Percentiles rank a stretch among this genome's conserved stretches.
Conservation (phyloP, 2,888 invertebrate genomes). For the Pediacus dermestoides region DNA sequence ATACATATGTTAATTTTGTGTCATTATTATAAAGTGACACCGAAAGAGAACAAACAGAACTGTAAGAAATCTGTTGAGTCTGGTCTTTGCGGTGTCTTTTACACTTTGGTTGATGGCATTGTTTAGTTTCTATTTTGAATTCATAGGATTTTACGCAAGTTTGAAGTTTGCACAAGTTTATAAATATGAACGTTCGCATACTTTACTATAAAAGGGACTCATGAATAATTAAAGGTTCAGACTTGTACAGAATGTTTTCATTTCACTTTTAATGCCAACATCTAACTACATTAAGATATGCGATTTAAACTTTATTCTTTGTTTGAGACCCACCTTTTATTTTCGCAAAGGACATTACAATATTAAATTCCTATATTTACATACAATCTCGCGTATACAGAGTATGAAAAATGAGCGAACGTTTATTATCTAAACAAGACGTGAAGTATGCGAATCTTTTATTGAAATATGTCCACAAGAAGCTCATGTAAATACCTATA, state of each 20-base stretch:
- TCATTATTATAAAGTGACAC: too few relatives aligned
- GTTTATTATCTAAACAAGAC: too few relatives aligned
- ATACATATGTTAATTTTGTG: too few relatives aligned
- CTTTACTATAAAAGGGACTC: constrained; percentile 2
- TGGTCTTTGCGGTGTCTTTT: constrained; percentile 3
- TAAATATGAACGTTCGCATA: not conserved
- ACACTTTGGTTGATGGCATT: constrained; percentile 2
- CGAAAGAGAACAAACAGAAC: too few relatives aligned
- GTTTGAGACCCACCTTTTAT: too few relatives aligned
- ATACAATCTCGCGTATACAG: too few relatives aligned
- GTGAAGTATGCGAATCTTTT: too few relatives aligned
- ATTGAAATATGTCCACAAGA: too few relatives aligned
- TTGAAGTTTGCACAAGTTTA: not conserved
- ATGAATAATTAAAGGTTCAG: constrained; percentile 5
- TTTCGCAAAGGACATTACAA: too few relatives aligned
- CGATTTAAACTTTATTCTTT: constrained; percentile 5
- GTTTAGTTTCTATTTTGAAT: constrained; percentile 7
- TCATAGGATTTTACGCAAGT: constrained; percentile 6
- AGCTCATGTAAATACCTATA: too few relatives aligned
- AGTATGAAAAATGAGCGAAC: too few relatives aligned
- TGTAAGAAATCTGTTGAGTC: constrained; percentile 7
- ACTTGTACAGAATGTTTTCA: constrained; percentile 3
- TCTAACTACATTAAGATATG: constrained; percentile 8
- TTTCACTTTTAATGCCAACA: constrained; percentile 5
- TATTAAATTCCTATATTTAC: too few relatives aligned